These are phyloP conservation scores for Euthynnus affinis DNA, from an alignment of 2,797 vertebrate species.

Conservation along the genomic window DNA sequence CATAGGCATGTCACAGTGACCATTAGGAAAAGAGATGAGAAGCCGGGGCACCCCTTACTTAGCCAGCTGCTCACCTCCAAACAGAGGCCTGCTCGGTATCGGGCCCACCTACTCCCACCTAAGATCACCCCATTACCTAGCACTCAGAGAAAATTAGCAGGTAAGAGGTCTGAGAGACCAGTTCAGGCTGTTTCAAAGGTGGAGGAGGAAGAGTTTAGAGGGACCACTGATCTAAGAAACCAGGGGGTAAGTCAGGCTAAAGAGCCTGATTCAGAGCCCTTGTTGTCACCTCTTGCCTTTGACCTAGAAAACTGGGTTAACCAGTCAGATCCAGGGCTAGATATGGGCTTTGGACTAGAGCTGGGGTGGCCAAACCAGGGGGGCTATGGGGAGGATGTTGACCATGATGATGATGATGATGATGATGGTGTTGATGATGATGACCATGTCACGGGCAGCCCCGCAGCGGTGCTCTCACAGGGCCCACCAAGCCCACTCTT, in stretches of 20 bases:
- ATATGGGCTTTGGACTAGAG: constrained; percentile 76
- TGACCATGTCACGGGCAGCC: constrained; percentile 84
- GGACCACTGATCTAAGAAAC: constrained; percentile 47
- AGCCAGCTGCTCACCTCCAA: constrained; percentile 87
- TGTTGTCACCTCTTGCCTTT: constrained; percentile 67
- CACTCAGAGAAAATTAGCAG: constrained; percentile 63
- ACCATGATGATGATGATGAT: constrained; percentile 66
- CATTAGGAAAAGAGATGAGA: constrained; percentile 83
- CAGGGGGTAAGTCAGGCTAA: constrained; percentile 56
- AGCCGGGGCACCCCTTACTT: constrained; percentile 85
- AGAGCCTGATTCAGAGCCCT: constrained; percentile 61
- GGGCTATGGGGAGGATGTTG: constrained; percentile 73
- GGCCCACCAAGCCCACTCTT: constrained; percentile 84
- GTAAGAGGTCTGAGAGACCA: constrained; percentile 56
- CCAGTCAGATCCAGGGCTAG: constrained; percentile 74
- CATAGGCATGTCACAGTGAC: constrained; percentile 81
- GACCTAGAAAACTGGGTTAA: constrained; percentile 76
- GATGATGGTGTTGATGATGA: constrained; percentile 76
- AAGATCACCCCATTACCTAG: constrained; percentile 54
- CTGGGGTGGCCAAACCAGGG: constrained; percentile 67
- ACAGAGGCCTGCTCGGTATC: constrained; percentile 78
- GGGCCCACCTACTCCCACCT: constrained; percentile 67
- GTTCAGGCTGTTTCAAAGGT: constrained; percentile 54
- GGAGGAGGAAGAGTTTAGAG: constrained; percentile 59
- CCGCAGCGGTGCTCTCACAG: constrained; percentile 79